phyloP scores from a whole-genome alignment of 92 coral and sea anemone genomes.

The Porites rus region DNA sequence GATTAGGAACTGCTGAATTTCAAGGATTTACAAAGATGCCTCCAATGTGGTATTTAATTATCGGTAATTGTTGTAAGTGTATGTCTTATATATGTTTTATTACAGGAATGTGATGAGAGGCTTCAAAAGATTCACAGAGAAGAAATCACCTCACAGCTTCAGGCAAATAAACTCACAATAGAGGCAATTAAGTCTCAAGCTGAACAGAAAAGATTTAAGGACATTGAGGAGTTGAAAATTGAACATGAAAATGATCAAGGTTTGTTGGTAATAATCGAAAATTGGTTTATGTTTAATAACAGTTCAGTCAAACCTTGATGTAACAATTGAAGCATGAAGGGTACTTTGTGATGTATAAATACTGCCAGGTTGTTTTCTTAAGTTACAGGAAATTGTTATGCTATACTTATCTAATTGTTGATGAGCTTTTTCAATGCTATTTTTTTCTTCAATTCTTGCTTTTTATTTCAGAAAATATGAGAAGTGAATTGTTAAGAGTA shows the following conservation, averaged over 20 bases:
- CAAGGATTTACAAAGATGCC: not conserved
- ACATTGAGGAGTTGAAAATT: conserved; percentile 69
- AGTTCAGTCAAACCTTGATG: no score
- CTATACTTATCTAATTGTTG: no score
- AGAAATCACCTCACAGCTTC: conserved; percentile 79
- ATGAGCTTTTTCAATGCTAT: not conserved
- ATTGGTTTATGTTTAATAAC: no score
- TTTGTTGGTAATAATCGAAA: conserved; percentile 8
- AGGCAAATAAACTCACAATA: conserved; percentile 89
- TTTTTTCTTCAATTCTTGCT: not conserved
- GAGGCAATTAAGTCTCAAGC: conserved; percentile 91
- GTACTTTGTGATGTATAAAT: no score
- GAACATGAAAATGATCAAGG: conserved; percentile 90
- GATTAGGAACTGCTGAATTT: no score
- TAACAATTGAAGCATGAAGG: no score
- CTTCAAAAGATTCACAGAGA: conserved; percentile 71
- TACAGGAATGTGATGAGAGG: conserved; percentile 75
- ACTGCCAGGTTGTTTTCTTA: no score
- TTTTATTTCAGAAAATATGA: conserved; percentile 58
- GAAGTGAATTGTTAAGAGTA: conserved; percentile 83
- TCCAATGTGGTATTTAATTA: not conserved
- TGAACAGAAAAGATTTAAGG: conserved; percentile 62
- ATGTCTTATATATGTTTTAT: not conserved
- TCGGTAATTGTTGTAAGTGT: no score
- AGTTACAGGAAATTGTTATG: no score